phyloP scores from a whole-genome alignment of 2,888 invertebrate species.

The Gisinianus flammeolus region DNA sequence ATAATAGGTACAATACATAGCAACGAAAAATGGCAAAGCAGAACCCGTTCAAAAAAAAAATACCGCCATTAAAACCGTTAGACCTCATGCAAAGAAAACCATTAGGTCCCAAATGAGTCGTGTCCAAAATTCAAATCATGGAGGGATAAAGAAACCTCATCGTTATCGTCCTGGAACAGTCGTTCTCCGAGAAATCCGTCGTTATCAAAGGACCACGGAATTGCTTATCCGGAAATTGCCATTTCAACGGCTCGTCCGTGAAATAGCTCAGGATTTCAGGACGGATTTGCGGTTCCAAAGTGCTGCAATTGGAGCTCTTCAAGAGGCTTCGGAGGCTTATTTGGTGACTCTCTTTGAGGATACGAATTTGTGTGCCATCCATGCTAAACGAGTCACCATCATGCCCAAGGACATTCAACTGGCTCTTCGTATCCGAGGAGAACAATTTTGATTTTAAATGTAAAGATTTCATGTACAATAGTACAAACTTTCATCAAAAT shows the following conservation, averaged over 20 bases:
- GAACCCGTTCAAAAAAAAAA: not conserved
- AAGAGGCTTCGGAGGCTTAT: constrained; percentile 30
- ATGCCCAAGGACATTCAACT: constrained; percentile 32
- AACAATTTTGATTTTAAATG: not conserved
- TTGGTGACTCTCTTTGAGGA: constrained; percentile 23
- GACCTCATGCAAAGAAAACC: not conserved
- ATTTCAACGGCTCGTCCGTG: constrained; percentile 31
- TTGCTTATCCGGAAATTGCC: constrained; percentile 28
- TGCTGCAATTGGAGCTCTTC: constrained; percentile 31
- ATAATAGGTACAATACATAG: too few species aligned
- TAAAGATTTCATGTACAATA: too few species aligned
- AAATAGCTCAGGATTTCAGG: not conserved
- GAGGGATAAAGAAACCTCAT: not conserved
- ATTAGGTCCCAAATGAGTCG: not conserved
- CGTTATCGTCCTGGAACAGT: not conserved
- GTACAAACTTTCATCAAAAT: too few species aligned
- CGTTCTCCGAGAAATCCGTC: constrained; percentile 20
- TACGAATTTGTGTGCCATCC: constrained; percentile 34
- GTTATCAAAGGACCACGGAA: constrained; percentile 14
- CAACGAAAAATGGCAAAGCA: not conserved
- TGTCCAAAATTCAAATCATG: not conserved
- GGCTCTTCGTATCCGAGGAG: constrained; percentile 26
- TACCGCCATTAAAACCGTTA: not conserved
- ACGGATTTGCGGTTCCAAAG: constrained; percentile 28
- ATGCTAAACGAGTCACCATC: constrained; percentile 36